phyloP scores from a whole-genome alignment of 37 sponge, comb jelly and placozoan genomes.

The Oopsacas minuta region DNA sequence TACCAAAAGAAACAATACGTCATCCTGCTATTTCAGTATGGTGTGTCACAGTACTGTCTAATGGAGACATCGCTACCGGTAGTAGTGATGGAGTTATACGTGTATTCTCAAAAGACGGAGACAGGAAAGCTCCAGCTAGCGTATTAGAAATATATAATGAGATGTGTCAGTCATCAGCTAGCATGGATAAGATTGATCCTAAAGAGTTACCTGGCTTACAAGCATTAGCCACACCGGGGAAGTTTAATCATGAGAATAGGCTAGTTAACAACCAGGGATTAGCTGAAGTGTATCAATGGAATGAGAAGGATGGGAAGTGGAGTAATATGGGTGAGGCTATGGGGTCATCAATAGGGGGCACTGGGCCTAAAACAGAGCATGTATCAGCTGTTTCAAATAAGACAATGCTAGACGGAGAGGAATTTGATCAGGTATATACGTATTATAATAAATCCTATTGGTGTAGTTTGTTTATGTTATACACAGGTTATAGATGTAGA shows the following conservation, averaged over 20 bases:
- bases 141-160: neutral
- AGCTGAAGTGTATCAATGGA: neutral
- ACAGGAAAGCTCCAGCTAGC: neutral
- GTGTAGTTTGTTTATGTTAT: no score
- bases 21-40: neutral
- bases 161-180: slow-evolving; percentile 3
- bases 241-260: neutral
- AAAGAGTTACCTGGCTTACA: neutral
- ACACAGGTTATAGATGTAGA: neutral
- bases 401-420: neutral
- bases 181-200: slow-evolving; percentile 1
- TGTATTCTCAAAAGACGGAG: neutral
- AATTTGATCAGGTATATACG: neutral
- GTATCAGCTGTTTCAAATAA: neutral
- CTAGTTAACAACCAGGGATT: slow-evolving; percentile 7
- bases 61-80: neutral
- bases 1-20: neutral
- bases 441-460: no score
- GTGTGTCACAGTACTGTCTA: neutral
- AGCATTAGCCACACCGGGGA: neutral
- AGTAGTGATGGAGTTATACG: neutral
- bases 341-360: neutral
- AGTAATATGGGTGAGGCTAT: neutral
- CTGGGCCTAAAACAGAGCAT: neutral
- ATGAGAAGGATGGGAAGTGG: slow-evolving; percentile 7